Evolutionary conservation across 2,888 invertebrate genomes (phyloP).

Genomic region (Linnaemya vulpina): DNA sequence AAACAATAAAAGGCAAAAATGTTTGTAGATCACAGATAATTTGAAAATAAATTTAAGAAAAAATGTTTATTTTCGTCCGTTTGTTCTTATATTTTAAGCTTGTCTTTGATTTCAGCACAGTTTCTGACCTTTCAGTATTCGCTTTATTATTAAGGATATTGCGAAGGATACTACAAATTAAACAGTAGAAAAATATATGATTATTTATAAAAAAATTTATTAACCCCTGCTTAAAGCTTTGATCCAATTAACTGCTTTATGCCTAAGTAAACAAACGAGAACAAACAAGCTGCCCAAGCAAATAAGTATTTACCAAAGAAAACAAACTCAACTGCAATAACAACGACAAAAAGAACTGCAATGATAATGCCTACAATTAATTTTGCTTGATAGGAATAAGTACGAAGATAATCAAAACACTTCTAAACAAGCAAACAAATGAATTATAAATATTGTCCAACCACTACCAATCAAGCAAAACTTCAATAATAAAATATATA

Average conservation of each 20-base stretch:
- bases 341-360: constrained; percentile 43
- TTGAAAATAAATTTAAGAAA: no score
- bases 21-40: no score
- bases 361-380: constrained; percentile 41
- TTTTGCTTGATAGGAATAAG: constrained; percentile 23
- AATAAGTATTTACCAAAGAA: constrained; percentile 9
- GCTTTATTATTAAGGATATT: neutral
- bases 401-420: constrained; percentile 37
- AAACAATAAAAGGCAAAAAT: neutral
- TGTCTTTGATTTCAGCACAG: no score
- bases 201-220: constrained; percentile 5
- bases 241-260: constrained; percentile 64
- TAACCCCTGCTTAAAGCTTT: constrained; percentile 39
- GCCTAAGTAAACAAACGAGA: constrained; percentile 47
- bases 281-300: constrained; percentile 11
- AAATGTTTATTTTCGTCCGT: no score
- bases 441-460: constrained; percentile 16
- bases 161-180: neutral
- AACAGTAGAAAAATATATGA: neutral
- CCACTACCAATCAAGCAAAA: neutral
- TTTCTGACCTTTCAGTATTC: no score
- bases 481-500: neutral
- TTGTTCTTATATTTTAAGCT: no score
- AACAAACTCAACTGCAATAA: constrained; percentile 25
- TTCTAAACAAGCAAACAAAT: constrained; percentile 6